Evolutionary conservation across 2,113 vertebrate species (phyloP).

Genomic region (Dryoscopus gambensis): DNA sequence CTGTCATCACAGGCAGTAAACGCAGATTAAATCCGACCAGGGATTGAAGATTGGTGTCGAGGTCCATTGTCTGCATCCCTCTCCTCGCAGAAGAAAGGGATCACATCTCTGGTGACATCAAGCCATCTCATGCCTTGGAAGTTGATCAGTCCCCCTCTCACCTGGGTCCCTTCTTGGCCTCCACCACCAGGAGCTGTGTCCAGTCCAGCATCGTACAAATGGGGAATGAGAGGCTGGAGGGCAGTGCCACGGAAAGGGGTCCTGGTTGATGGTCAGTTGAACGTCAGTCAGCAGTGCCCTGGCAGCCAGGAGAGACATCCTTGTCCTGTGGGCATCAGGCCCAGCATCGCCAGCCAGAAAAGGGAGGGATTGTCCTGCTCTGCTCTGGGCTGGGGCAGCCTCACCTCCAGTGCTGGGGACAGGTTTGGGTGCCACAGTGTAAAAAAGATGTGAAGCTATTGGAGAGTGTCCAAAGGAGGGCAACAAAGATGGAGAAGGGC

Average conservation of each 20-base stretch:
- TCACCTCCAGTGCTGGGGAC: accelerated
- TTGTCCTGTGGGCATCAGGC: not conserved
- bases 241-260: not conserved
- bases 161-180: not conserved
- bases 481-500: too few relatives aligned
- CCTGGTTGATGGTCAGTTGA: not conserved
- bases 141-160: not conserved
- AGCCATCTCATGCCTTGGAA: not conserved
- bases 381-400: not conserved
- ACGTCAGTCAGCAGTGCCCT: not conserved
- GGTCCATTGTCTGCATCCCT: not conserved
- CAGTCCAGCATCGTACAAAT: not conserved
- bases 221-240: not conserved
- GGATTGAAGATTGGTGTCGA: not conserved
- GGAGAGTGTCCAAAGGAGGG: not conserved
- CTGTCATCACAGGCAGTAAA: not conserved
- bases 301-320: not conserved
- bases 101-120: not conserved
- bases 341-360: accelerated
- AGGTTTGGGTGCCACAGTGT: not conserved
- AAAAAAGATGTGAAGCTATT: accelerated
- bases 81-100: not conserved
- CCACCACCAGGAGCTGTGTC: not conserved
- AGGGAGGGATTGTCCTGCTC: not conserved
- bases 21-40: not conserved